Base-by-base conservation (phyloP, 2,888 invertebrate species). In the Epistrophe eligans region DNA sequence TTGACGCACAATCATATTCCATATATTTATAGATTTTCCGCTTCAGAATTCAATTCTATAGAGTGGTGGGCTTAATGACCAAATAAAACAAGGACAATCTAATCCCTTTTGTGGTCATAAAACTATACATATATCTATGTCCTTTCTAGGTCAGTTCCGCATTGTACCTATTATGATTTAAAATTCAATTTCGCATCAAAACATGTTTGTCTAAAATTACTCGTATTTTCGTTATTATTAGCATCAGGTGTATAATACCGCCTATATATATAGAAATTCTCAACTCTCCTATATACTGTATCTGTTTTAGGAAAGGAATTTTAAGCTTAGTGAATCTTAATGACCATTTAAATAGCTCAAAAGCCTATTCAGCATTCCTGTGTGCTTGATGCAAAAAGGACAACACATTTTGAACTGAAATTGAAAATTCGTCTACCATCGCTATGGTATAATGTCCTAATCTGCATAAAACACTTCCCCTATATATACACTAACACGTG, bases 11-110 rank as follows among this genome's bases (percentile, higher is more conserved):
- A n/a, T n/a, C 19, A 24, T 28, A n/a, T 28, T 28, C 32, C n/a
- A 9, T 55, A 28, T 55, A 55, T 28, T 55, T 55, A 32, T 55
- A 9, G 32, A 55, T 55, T 11, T 55, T 28, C 8, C 28, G 9
- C n/a, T 55, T 28, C 7, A 5, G 3, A 28, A 55, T 55, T 28
- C 7, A 0, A 28, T 28, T 2, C 28, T 55, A 24, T 24, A 28
- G 11, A n/a, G n/a, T n/a, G 0, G 2, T 52, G 8, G 15, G 8
- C 15, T 8, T 24, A 28, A 15, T 32, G 15, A n/a, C 28, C n/a
- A 15, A 55, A 55, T 32, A 15, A 55, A 55, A 15, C 55, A 28
- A 55, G 55, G 55, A 55, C 28, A 55, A 55, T n/a, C 8, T 8
- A 7, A 55, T 32, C 55, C 24, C 8, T 55, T 9, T 13, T 55